Evolutionary conservation across 2,113 vertebrate genomes (phyloP).

Genomic region (Felis chaus): DNA sequence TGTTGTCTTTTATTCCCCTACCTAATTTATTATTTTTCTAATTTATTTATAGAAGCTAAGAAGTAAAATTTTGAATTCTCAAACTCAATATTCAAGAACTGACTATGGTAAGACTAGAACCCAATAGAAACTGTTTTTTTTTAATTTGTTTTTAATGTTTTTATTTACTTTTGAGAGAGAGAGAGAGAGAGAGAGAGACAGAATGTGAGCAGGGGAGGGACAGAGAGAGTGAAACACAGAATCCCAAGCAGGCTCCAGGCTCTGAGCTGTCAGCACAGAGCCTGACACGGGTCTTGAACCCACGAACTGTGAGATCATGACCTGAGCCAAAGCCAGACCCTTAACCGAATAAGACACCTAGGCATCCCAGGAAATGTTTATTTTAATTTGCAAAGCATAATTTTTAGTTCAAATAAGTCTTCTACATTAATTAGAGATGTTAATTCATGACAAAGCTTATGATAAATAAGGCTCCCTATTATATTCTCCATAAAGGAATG

Average conservation of each 20-base stretch:
- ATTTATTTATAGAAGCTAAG: not conserved
- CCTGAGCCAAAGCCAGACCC: too few species aligned
- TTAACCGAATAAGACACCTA: too few species aligned
- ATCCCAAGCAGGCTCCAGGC: too few species aligned
- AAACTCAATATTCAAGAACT: not conserved
- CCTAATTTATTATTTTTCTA: not conserved
- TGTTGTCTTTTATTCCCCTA: not conserved
- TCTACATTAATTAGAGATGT: not conserved
- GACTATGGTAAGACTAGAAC: not conserved
- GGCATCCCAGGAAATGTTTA: not conserved
- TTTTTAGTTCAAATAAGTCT: not conserved
- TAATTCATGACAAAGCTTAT: not conserved
- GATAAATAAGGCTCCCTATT: not conserved
- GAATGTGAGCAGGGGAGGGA: too few species aligned
- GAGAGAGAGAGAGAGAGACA: too few species aligned
- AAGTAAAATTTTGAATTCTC: not conserved
- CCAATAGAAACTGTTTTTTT: not conserved
- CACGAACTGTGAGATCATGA: too few species aligned
- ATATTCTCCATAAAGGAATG: not conserved
- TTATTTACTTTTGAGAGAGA: too few species aligned
- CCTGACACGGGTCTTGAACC: too few species aligned
- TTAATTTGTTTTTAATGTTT: not conserved
- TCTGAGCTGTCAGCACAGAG: too few species aligned
- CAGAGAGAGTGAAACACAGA: too few species aligned
- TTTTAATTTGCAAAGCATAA: constrained; percentile 11